phyloP scores from a whole-genome alignment of 2,888 invertebrate genomes.

The Phasia obesa region DNA sequence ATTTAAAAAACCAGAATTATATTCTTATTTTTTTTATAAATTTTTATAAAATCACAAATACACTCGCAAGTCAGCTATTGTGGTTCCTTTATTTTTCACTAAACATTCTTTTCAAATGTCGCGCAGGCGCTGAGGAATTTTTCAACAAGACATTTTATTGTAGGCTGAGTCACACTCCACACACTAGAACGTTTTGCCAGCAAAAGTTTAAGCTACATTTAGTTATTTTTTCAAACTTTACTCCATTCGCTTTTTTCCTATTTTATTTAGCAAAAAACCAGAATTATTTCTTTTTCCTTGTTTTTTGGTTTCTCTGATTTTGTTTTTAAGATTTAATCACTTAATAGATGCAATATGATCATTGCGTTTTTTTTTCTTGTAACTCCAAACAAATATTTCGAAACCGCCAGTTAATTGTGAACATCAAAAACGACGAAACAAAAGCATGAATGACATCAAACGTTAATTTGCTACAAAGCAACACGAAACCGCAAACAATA shows the following conservation, averaged over 20 bases:
- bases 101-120: conserved; percentile 57
- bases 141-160: conserved; percentile 51
- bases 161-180: conserved; percentile 63
- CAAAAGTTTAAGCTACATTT: conserved; percentile 26
- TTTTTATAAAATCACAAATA: not conserved
- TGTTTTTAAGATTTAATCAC: conserved; percentile 47
- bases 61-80: conserved; percentile 2
- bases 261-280: conserved; percentile 50
- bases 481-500: conserved; percentile 59
- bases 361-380: conserved; percentile 24
- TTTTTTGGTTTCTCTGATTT: not conserved
- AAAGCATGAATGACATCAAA: too few species aligned
- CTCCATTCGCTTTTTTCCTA: conserved; percentile 35
- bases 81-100: conserved; percentile 19
- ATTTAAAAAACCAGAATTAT: conserved; percentile 19
- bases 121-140: conserved; percentile 65
- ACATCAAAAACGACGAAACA: conserved; percentile 26
- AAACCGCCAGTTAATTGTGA: conserved; percentile 58
- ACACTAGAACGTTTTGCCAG: conserved; percentile 12
- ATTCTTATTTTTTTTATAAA: not conserved
- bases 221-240: conserved; percentile 22
- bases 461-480: conserved; percentile 41
- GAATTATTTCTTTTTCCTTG: conserved; percentile 45
- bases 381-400: conserved; percentile 37
- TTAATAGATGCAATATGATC: conserved; percentile 37